Evolutionary conservation across 1,140 invertebrate species (phyloP).

Genomic region (Cryptotermes secundus): DNA sequence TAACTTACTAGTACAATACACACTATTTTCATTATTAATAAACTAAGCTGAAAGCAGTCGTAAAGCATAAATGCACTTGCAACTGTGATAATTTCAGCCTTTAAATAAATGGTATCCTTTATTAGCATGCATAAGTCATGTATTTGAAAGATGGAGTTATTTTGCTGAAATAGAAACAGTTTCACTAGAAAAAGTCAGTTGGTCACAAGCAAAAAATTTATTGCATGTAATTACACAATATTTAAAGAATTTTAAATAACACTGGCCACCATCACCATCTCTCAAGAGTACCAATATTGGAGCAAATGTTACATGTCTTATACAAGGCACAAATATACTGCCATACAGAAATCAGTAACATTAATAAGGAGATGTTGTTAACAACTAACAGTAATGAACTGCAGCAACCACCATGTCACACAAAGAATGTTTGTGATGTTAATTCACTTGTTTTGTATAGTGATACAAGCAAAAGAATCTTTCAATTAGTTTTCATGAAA

Average conservation of each 20-base stretch:
- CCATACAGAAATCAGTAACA: too few species aligned
- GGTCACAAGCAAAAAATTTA: background rate
- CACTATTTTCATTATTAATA: background rate
- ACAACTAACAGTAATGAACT: too few species aligned
- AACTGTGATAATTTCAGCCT: background rate
- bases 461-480: too few species aligned
- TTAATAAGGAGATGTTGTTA: too few species aligned
- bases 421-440: too few species aligned
- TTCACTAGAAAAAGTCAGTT: background rate
- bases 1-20: background rate
- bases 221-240: background rate
- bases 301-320: background rate
- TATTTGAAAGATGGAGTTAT: constrained; percentile 7
- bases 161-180: constrained; percentile 2
- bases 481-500: too few species aligned
- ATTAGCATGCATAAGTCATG: background rate
- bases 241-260: background rate
- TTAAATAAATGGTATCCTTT: background rate
- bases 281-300: background rate
- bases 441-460: too few species aligned
- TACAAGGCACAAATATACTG: too few species aligned
- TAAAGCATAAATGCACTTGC: background rate
- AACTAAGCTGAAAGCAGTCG: background rate
- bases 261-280: background rate
- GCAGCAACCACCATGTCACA: too few species aligned